Evolutionary conservation across 2,797 vertebrate genomes (phyloP), one percentile per base, ranked within the genome.

Genomic region (Spinus pinus): DNA sequence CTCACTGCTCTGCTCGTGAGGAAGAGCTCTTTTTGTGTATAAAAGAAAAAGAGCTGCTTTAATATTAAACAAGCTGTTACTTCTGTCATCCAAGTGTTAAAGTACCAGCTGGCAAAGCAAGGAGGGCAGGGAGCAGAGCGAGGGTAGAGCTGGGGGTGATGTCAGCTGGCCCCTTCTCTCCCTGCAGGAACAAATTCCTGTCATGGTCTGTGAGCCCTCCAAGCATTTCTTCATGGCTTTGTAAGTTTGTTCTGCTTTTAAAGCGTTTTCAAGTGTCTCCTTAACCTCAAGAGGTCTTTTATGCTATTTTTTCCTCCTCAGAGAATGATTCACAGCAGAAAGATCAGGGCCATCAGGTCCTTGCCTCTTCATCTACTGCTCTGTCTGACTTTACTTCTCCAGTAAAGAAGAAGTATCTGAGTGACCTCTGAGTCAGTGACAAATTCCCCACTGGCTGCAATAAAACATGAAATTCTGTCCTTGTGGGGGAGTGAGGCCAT

Each of bases 401-500:
- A 35, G 3, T 71, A n/a, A n/a, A n/a, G n/a, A n/a, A n/a, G n/a
- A n/a, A 44, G 53, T 9, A 31, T 25, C 37, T 7, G 9, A 56
- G 78, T 8, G 47, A 73, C 23, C 70, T 64, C 69, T 4, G 62
- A 69, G 66, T 19, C 84, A 22, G 21, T 37, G 81, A 35, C 47
- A 53, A 7, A 24, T 65, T 44, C 42, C 72, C 54, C 81, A 8
- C 10, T 1, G 53, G n/a, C 2, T 47, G 78, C 84, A 81, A 8
- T 22, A 20, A 33, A 46, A 11, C 0, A 0, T 22, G 56, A 50
- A 49, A 54, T 44, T 27, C 54, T 49, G 58, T 28, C 82, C 58
- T 57, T 11, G 0, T 0, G 28, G 31, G 14, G 3, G 9, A 42
- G 41, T 0, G 6, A 44, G 35, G 57, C 71, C 30, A 33, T 17